These are phyloP conservation scores for Sepioteuthis lessoniana DNA, from an alignment of 2,888 invertebrate genomes.

Conservation along the genomic window DNA sequence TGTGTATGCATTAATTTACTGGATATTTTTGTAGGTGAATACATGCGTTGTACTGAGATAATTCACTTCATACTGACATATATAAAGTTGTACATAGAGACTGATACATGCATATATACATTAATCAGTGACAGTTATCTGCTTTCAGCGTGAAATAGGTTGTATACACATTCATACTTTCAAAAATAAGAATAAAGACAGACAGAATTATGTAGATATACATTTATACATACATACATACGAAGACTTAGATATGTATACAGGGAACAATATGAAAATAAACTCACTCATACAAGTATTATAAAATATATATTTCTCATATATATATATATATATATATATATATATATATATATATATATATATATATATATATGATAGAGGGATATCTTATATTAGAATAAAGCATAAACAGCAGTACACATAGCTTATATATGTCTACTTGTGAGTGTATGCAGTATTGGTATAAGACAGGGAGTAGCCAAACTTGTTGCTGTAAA, in stretches of 20 bases:
- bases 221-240: background rate
- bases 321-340: too few species aligned
- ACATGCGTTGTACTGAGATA: background rate
- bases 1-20: background rate
- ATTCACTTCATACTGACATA: background rate
- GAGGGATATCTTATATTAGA: too few species aligned
- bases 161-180: background rate
- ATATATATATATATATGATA: too few species aligned
- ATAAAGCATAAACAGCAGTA: too few species aligned
- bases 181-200: background rate
- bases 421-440: background rate
- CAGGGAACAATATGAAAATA: too few species aligned
- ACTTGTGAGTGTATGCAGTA: too few species aligned
- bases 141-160: background rate
- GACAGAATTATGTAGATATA: background rate
- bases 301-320: too few species aligned
- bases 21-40: background rate
- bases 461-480: too few species aligned
- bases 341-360: too few species aligned
- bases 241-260: too few species aligned
- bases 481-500: too few species aligned
- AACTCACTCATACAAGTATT: background rate
- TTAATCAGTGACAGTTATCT: background rate
- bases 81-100: background rate
- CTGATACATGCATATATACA: conserved; percentile 24